Evolutionary conservation across 2,888 invertebrate species (phyloP), one percentile per base, ranked within the genome.

Genomic region (Polymixis flavicincta): DNA sequence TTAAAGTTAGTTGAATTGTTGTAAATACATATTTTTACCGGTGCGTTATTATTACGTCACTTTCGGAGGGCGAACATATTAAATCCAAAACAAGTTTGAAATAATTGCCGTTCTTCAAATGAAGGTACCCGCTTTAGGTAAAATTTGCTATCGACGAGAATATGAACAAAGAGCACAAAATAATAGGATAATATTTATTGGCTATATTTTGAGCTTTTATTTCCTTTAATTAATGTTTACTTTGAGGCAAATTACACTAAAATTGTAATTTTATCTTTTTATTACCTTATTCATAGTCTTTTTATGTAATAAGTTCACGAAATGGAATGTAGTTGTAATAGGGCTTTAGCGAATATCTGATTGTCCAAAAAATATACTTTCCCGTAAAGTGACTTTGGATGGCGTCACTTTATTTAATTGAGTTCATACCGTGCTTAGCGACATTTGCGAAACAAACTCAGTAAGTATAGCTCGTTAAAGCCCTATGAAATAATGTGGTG

Each of bases 251-350:
- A 50, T 28, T 22, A 17, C 17, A 52, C 52, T 17, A n/a, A 28
- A 69, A 54, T 52, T 52, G 5, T 9, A 28, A 28, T 6, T 5
- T 5, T 7, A 19, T 25, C 3, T n/a, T 17, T 32, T 14, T 28
- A 8, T 28, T 48, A 48, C 14, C 28, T 50, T 65, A 22, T 28
- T 52, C 6, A 25, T 17, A 11, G 8, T 48, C 9, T 45, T 45
- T 22, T 28, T 28, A 50, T 0, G 25, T 37, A 22, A 59, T 17
- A 32, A 57, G 48, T 72, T 80, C 52, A 80, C 19, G 48, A 50
- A 71, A 52, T 54, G 52, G 5, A 50, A 74, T 80, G 74, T 25
- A 79, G n/a, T 73, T 52, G 19, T 57, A 48, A 67, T 42, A 45
- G 54, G 61, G 45, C 55, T 78, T 78, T 28, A 17, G 28, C 28